Percentiles rank a stretch among this genome's conserved stretches.
Conservation (phyloP, 1,140 invertebrate species). For the Drosophila lini region DNA sequence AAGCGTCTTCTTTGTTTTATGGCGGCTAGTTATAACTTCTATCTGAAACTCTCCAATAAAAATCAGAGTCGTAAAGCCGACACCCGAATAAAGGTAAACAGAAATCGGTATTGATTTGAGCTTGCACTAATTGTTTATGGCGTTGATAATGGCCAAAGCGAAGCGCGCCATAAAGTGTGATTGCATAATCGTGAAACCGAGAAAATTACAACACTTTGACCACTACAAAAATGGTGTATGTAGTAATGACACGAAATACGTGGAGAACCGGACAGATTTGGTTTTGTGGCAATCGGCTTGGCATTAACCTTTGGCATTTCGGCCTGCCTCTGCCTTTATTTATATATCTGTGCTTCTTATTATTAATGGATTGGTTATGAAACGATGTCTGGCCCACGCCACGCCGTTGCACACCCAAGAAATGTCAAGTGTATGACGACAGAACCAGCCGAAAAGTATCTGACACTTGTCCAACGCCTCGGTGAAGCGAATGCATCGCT, state of each 20-base stretch:
- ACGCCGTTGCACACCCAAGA: constrained; percentile 55
- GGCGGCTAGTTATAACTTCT: constrained; percentile 17
- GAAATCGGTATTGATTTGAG: constrained; percentile 60
- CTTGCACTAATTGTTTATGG: constrained; percentile 62
- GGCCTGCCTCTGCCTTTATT: constrained; percentile 13
- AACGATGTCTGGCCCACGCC: constrained; percentile 61
- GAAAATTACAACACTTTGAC: constrained; percentile 28
- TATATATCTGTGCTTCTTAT: constrained; percentile 22
- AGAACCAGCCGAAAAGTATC: constrained; percentile 66
- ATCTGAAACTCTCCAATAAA: constrained; percentile 50
- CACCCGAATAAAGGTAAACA: constrained; percentile 33
- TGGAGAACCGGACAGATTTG: constrained; percentile 25
- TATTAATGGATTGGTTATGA: constrained; percentile 63
- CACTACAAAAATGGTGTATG: constrained; percentile 27
- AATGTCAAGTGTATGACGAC: constrained; percentile 63
- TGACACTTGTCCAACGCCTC: constrained; percentile 30
- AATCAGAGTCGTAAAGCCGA: constrained; percentile 53
- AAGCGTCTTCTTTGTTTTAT: constrained; percentile 46
- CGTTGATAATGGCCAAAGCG: constrained; percentile 59
- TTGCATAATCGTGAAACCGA: constrained; percentile 31
- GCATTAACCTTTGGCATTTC: constrained; percentile 77
- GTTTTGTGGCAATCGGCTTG: constrained; percentile 50
- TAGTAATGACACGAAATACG: constrained; percentile 32
- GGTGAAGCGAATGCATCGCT: constrained; percentile 39
- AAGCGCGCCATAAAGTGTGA: constrained; percentile 21